Conservation (phyloP, 1,140 invertebrate species). For the Augochlora pura region DNA sequence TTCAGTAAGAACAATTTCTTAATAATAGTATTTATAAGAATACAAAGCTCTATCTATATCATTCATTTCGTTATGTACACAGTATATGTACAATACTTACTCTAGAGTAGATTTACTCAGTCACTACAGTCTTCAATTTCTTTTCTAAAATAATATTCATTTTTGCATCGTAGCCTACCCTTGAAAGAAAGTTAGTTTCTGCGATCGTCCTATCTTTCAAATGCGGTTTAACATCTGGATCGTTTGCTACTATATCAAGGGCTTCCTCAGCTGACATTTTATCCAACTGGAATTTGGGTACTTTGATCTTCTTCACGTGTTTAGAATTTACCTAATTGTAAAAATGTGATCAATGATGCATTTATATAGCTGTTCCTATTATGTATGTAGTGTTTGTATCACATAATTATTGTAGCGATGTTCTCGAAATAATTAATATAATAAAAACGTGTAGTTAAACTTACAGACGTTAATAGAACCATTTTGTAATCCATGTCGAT, state of each 20-base stretch:
- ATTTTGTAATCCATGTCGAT: conserved; percentile 88
- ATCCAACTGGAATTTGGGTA: conserved; percentile 80
- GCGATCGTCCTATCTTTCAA: conserved; percentile 54
- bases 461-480: conserved; percentile 84
- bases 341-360: conserved; percentile 30
- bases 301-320: conserved; percentile 79
- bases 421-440: neutral
- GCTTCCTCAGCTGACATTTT: conserved; percentile 81
- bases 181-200: conserved; percentile 54
- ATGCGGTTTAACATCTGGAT: conserved; percentile 53
- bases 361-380: conserved; percentile 12
- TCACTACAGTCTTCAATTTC: conserved; percentile 22
- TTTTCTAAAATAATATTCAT: conserved; percentile 62
- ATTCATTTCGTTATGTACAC: conserved; percentile 3
- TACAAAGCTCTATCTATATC: neutral
- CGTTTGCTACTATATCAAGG: conserved; percentile 79
- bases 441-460: conserved; percentile 42
- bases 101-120: conserved; percentile 24
- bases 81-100: neutral
- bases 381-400: neutral
- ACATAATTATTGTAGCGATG: neutral
- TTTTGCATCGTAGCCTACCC: conserved; percentile 59
- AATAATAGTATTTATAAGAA: too few relatives aligned
- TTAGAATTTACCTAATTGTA: conserved; percentile 80
- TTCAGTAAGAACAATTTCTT: conserved; percentile 57